Conservation (phyloP, 2,797 vertebrate genomes). For the Sebastes reedi region DNA sequence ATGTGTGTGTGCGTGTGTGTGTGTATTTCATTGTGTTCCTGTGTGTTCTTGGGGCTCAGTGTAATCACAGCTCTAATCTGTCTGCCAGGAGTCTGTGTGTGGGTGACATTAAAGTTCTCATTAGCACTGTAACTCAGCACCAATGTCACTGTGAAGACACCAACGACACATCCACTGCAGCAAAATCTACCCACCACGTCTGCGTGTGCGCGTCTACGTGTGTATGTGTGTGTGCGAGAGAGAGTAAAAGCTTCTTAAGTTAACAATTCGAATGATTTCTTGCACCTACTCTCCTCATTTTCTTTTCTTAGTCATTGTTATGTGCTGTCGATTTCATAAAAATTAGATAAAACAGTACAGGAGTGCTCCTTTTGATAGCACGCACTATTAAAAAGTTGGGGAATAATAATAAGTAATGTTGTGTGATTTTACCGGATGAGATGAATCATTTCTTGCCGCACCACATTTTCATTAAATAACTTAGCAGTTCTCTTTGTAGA, state of each 20-base stretch:
- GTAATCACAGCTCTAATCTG: slow-evolving; percentile 77
- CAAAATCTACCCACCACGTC: slow-evolving; percentile 52
- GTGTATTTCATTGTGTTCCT: slow-evolving; percentile 39
- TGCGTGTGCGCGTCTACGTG: not conserved
- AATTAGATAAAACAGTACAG: slow-evolving; percentile 30
- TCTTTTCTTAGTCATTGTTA: slow-evolving; percentile 17
- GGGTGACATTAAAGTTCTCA: slow-evolving; percentile 82
- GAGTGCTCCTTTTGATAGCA: slow-evolving; percentile 19
- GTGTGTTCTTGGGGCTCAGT: slow-evolving; percentile 61
- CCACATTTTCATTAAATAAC: slow-evolving; percentile 43
- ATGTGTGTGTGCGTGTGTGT: slow-evolving; percentile 3
- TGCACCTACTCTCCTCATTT: slow-evolving; percentile 17
- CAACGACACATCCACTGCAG: slow-evolving; percentile 65
- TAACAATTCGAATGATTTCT: slow-evolving; percentile 41
- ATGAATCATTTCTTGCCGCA: slow-evolving; percentile 26
- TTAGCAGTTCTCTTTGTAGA: slow-evolving; percentile 30
- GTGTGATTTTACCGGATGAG: slow-evolving; percentile 25
- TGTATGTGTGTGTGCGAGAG: not conserved
- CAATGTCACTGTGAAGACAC: slow-evolving; percentile 77
- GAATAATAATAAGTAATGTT: slow-evolving; percentile 7
- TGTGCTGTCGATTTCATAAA: slow-evolving; percentile 29
- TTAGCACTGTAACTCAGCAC: slow-evolving; percentile 79
- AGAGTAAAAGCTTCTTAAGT: slow-evolving; percentile 34
- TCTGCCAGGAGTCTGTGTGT: slow-evolving; percentile 76
- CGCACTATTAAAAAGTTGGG: slow-evolving; percentile 29